Conservation (phyloP, 2,888 invertebrate species). For the Papilio gigon region DNA sequence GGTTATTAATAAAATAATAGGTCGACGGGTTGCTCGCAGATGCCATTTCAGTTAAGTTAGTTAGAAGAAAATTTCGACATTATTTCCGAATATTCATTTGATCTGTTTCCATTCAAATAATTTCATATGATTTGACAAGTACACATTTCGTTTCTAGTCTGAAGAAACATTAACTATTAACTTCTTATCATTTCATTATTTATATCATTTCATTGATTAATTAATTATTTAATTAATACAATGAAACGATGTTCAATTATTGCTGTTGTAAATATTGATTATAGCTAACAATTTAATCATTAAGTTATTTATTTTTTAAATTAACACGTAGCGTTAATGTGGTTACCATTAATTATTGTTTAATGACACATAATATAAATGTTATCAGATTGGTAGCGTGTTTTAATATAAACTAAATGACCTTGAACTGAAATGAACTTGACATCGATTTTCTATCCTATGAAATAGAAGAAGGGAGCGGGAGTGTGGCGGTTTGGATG, state of each 20-base stretch:
- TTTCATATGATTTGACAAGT: constrained; percentile 26
- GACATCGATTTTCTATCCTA: background rate
- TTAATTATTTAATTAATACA: constrained; percentile 4
- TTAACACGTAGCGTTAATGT: constrained; percentile 48
- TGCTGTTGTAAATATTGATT: constrained; percentile 68
- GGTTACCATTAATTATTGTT: constrained; percentile 45
- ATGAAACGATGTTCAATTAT: constrained; percentile 3
- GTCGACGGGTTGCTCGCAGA: constrained; percentile 66
- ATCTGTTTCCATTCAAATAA: constrained; percentile 45
- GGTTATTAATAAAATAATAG: constrained; percentile 62
- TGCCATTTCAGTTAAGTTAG: constrained; percentile 68
- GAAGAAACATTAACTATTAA: constrained; percentile 18
- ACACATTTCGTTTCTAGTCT: constrained; percentile 36
- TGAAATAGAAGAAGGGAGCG: too few species aligned
- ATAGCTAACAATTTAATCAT: constrained; percentile 44
- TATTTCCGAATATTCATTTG: constrained; percentile 45
- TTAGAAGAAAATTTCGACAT: constrained; percentile 6
- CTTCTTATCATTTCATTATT: background rate
- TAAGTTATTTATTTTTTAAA: constrained; percentile 63
- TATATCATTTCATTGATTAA: constrained; percentile 10
- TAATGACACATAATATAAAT: constrained; percentile 40
- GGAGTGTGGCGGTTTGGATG: too few species aligned
- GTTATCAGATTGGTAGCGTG: constrained; percentile 15
- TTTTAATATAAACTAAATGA: constrained; percentile 16
- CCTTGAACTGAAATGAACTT: background rate